Evolutionary conservation across 2,888 invertebrate species (phyloP).

Genomic region (Venusia cambrica): DNA sequence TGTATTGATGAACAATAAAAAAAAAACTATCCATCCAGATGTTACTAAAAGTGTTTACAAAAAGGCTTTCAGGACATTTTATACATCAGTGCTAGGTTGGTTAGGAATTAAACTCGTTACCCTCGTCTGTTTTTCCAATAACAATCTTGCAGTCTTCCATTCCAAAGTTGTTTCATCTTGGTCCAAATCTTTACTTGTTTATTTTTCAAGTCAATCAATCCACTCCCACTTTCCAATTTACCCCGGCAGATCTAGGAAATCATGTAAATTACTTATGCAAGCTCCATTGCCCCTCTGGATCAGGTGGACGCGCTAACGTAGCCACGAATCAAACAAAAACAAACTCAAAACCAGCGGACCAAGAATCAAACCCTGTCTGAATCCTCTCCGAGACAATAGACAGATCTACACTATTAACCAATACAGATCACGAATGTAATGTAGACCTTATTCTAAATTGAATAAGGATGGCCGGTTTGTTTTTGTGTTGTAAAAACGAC

Average conservation of each 20-base stretch:
- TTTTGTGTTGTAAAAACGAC: conserved; percentile 27
- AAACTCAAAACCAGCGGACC: conserved; percentile 33
- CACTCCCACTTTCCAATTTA: conserved; percentile 46
- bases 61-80: no score
- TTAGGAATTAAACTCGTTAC: no score
- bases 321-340: conserved; percentile 33
- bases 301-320: conserved; percentile 44
- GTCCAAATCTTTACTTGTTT: no score
- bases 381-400: conserved; percentile 33
- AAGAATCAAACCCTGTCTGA: conserved; percentile 37
- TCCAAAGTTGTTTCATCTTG: no score
- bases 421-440: conserved; percentile 27
- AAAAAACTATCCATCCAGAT: no score
- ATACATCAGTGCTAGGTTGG: no score
- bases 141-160: no score
- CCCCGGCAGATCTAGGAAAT: conserved; percentile 48
- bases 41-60: no score
- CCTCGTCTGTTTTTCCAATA: no score
- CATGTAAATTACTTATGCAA: conserved; percentile 54
- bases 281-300: conserved; percentile 42
- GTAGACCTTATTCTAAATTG: conserved; percentile 31
- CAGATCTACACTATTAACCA: conserved; percentile 33
- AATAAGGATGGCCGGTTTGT: conserved; percentile 34
- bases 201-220: no score
- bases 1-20: no score